Evolutionary conservation across 2,797 vertebrate species (phyloP).

Genomic region (Parauchenoglanis punctatus): DNA sequence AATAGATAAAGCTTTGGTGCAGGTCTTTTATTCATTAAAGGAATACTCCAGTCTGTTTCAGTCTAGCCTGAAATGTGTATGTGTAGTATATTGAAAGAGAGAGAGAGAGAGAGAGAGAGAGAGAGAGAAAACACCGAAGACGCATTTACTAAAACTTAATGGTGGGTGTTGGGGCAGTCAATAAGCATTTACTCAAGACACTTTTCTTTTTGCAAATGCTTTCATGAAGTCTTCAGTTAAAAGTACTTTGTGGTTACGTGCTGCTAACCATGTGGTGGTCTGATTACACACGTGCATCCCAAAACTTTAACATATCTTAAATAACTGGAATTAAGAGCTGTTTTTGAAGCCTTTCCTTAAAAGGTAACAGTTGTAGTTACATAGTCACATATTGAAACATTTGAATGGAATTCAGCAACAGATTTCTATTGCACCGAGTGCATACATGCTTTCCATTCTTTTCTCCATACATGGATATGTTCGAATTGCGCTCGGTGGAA

Average conservation of each 20-base stretch:
- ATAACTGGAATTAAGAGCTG: neutral
- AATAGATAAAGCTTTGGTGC: constrained; percentile 16
- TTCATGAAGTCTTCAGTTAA: constrained; percentile 7
- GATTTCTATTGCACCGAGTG: neutral
- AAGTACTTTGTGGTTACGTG: constrained; percentile 11
- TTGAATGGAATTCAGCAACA: neutral
- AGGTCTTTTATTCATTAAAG: neutral
- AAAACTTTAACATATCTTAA: neutral
- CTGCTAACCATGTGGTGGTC: neutral
- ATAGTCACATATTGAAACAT: neutral
- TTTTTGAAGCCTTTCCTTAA: neutral
- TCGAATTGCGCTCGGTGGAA: neutral
- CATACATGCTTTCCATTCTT: neutral
- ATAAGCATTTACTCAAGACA: constrained; percentile 20
- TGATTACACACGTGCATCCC: neutral
- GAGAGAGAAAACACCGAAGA: neutral
- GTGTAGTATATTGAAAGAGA: neutral
- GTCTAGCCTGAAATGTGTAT: neutral
- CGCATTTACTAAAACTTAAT: constrained; percentile 11
- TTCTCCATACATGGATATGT: neutral
- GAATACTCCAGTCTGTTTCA: neutral
- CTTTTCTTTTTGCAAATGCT: neutral
- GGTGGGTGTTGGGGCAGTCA: constrained; percentile 20
- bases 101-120: constrained; percentile 15
- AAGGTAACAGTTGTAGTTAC: neutral